Evolutionary conservation across 1,140 invertebrate species (phyloP), one percentile per base, ranked within the genome.

Genomic region (Macrostomum lignano): DNA sequence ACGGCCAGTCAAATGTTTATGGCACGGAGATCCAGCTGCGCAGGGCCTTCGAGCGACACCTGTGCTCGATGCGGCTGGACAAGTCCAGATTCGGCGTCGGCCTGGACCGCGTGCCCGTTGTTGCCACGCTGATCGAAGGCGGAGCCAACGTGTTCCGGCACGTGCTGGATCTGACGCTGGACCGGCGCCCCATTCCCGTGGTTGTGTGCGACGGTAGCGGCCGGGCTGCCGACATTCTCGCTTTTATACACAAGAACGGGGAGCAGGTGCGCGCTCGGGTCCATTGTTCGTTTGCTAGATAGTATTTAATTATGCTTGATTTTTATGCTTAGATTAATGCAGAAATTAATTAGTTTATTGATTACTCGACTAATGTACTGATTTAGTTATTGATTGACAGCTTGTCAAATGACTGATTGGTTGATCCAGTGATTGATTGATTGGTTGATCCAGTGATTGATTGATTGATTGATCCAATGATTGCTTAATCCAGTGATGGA

Each of bases 171-270:
- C 91, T 91, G 58, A 77, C 94, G 19, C 86, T 79, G 1, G 81
- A 86, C 40, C 46, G 45, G 13, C 54, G 53, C 4, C 54, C 54
- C 13, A 49, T 93, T 9, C 84, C 84, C 1, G 82, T 96, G 10
- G 81, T 96, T 11, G 72, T 94, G 19, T 91, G 81, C 55, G 82
- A 91, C 62, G 86, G 84, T 9, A 91, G 81, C 35, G 82, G 82
- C 11, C 62, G 81, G 45, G 81, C 84, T 3, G 78, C 84, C 17
- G 86, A 96, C 63, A 66, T 94, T 23, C 69, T 96, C 32, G 77
- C 84, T 36, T 91, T 91, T 52, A 76, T 81, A 42, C 78, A 91
- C 62, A 82, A 82, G 70, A 55, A 52, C n/a, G n/a, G n/a, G n/a
- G n/a, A n/a, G n/a, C n/a, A n/a, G n/a, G n/a, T n/a, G n/a, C n/a